A percentile compares a stretch with the other conserved stretches of the same genome.
Evolutionary conservation across 1,140 invertebrate genomes (phyloP).

Genomic region (Cyclina sinensis): DNA sequence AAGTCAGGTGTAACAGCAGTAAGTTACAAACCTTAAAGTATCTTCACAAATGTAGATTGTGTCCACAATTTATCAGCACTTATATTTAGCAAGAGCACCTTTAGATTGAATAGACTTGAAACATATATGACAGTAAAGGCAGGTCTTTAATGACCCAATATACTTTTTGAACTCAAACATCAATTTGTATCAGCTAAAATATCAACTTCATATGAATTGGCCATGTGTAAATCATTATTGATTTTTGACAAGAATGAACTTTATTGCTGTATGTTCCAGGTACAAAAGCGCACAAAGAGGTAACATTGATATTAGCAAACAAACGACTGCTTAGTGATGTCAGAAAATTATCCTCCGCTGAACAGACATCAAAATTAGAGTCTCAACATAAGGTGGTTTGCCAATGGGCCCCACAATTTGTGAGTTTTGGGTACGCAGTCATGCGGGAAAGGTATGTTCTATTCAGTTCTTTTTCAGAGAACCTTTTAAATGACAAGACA

Average conservation of each 20-base stretch:
- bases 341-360: slow-evolving; percentile 50
- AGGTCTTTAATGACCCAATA: background rate
- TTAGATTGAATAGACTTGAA: too few relatives aligned
- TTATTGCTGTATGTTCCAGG: background rate
- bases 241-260: background rate
- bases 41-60: background rate
- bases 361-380: slow-evolving; percentile 61
- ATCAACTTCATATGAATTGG: background rate
- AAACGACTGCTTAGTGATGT: slow-evolving; percentile 49
- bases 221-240: background rate
- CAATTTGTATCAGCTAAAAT: background rate
- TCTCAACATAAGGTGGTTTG: slow-evolving; percentile 56
- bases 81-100: background rate
- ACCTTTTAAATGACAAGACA: background rate
- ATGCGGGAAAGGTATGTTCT: slow-evolving; percentile 42
- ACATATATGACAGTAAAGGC: too few relatives aligned
- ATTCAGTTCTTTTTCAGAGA: background rate
- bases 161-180: background rate
- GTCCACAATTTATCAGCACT: background rate
- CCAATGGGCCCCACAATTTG: slow-evolving; percentile 45
- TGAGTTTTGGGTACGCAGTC: slow-evolving; percentile 27
- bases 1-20: background rate
- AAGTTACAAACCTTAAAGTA: background rate
- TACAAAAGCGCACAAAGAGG: slow-evolving; percentile 14
- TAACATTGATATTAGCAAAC: slow-evolving; percentile 15